Percentiles rank a stretch among this genome's conserved stretches.
These are phyloP conservation scores for Leptinotarsa defecta DNA, from an alignment of 1,140 invertebrate genomes.

Conservation along the genomic window DNA sequence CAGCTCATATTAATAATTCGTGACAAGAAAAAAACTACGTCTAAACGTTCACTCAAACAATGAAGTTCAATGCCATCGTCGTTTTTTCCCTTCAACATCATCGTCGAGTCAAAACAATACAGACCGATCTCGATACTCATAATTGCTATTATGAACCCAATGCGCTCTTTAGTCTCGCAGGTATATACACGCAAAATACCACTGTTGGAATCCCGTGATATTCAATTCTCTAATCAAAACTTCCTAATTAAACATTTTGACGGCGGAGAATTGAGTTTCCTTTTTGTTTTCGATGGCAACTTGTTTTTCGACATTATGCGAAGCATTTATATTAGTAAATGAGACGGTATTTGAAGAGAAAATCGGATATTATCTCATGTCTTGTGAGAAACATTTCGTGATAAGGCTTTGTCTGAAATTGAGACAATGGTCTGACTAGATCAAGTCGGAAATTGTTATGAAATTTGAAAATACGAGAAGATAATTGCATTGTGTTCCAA, in stretches of 20 bases:
- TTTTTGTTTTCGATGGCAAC: conserved; percentile 23
- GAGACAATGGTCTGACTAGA: no score
- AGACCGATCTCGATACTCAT: conserved; percentile 5
- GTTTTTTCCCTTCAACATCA: not conserved
- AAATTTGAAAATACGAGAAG: no score
- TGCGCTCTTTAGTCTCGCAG: not conserved
- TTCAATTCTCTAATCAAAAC: conserved; percentile 30
- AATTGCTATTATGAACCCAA: not conserved
- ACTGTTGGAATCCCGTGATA: conserved; percentile 15
- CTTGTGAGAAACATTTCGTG: no score
- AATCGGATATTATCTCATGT: no score
- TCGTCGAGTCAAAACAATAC: not conserved
- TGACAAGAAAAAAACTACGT: no score
- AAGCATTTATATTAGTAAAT: conserved; percentile 5
- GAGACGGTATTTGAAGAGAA: not conserved
- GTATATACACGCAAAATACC: conserved; percentile 8
- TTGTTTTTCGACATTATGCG: conserved; percentile 14
- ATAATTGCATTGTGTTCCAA: no score
- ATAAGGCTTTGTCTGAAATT: no score
- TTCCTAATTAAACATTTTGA: conserved; percentile 23
- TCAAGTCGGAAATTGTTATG: no score
- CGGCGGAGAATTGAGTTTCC: conserved; percentile 16
- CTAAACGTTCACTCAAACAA: no score
- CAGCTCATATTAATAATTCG: no score
- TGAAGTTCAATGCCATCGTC: not conserved